Evolutionary conservation across 2,797 vertebrate genomes (phyloP).

Genomic region (Rhynchotus rufescens): DNA sequence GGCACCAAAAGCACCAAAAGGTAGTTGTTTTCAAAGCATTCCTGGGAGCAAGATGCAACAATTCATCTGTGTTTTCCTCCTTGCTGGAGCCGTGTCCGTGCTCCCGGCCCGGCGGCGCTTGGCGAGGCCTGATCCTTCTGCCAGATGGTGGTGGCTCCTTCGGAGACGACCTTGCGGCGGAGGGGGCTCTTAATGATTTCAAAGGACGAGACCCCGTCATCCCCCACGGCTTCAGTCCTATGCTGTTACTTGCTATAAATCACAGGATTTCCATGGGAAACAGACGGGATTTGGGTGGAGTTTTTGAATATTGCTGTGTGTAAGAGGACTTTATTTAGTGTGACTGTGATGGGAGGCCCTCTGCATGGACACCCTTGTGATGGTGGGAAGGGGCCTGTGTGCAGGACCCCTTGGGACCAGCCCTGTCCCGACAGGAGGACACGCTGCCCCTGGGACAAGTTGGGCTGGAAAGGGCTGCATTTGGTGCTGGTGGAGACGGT

Average conservation of each 20-base stretch:
- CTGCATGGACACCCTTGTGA: neutral
- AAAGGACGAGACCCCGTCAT: neutral
- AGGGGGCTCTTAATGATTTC: neutral
- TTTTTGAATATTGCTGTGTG: neutral
- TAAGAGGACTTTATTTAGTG: neutral
- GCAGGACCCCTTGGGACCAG: neutral
- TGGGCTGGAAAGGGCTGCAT: rapidly evolving
- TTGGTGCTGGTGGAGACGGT: neutral
- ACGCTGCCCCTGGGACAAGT: neutral
- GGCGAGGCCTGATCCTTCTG: slow-evolving; percentile 1
- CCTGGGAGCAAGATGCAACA: neutral
- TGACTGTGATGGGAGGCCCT: neutral
- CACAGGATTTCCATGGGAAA: neutral
- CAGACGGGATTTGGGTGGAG: rapidly evolving
- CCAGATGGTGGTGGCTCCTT: slow-evolving; percentile 30
- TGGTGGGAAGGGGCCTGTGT: neutral
- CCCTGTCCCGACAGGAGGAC: neutral
- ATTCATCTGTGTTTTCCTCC: slow-evolving; percentile 36
- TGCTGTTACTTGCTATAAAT: neutral
- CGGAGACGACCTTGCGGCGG: neutral
- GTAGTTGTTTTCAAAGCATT: slow-evolving; percentile 64
- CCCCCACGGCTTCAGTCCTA: too few relatives aligned
- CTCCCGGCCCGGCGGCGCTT: neutral
- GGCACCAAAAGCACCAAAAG: slow-evolving; percentile 62
- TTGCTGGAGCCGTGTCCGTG: neutral